A percentile compares a stretch with the other conserved stretches of the same genome.
Evolutionary conservation across 2,888 invertebrate species (phyloP).

Genomic region (Acheta domesticus): DNA sequence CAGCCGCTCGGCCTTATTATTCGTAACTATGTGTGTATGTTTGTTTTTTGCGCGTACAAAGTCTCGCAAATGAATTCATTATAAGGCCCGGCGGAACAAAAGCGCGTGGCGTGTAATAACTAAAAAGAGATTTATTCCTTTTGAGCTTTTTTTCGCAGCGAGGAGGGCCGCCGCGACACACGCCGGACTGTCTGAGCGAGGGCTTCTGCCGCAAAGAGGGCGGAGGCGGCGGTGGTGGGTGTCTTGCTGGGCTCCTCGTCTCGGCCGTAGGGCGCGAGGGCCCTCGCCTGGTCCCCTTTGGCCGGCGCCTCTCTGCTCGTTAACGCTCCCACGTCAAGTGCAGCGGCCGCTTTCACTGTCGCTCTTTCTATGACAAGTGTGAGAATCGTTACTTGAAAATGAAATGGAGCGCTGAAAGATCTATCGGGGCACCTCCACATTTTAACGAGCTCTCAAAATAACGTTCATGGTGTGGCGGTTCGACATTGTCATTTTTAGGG

Average conservation of each 20-base stretch:
- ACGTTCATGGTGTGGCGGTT: too few species aligned
- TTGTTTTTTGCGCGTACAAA: not conserved
- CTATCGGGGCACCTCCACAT: too few species aligned
- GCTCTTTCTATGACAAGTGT: not conserved
- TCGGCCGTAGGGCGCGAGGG: not conserved
- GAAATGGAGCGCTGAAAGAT: not conserved
- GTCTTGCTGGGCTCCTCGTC: too few species aligned
- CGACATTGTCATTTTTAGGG: too few species aligned
- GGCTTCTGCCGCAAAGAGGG: too few species aligned
- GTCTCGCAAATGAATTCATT: constrained; percentile 6
- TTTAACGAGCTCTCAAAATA: too few species aligned
- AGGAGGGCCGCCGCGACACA: not conserved
- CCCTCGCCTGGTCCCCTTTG: not conserved
- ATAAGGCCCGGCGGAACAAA: not conserved
- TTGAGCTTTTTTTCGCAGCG: not conserved
- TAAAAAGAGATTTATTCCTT: constrained; percentile 18
- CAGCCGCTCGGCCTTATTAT: not conserved
- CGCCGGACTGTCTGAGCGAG: too few species aligned
- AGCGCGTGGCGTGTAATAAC: not conserved
- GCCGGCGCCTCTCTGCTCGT: not conserved
- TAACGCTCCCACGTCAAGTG: constrained; percentile 5
- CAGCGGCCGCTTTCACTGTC: not conserved
- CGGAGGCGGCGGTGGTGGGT: too few species aligned
- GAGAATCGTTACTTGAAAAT: constrained; percentile 4
- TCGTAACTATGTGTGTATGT: not conserved